phyloP scores from a whole-genome alignment of 2,797 vertebrate genomes.

The Acanthurus tractus region DNA sequence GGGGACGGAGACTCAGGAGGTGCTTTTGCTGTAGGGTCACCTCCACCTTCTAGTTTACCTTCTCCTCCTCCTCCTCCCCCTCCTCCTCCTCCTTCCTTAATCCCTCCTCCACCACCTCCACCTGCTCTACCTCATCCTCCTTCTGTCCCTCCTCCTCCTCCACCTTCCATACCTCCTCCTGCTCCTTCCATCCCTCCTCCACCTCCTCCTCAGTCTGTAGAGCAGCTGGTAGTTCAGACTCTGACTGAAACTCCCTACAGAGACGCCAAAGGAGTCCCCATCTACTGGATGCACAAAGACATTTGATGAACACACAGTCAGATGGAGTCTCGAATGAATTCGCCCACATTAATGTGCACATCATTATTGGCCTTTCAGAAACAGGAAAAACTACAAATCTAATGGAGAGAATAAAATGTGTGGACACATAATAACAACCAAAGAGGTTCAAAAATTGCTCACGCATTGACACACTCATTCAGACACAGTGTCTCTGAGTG shows the following conservation, averaged over 20 bases:
- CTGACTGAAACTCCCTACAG: constrained; percentile 87
- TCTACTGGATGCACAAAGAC: constrained; percentile 98
- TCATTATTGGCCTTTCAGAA: neutral
- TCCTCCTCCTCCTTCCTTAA: neutral
- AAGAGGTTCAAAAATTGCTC: neutral
- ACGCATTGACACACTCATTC: neutral
- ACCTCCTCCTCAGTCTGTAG: constrained; percentile 43
- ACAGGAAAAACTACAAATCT: neutral
- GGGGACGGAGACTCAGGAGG: neutral
- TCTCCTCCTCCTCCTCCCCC: neutral
- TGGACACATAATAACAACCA: neutral
- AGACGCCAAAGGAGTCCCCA: constrained; percentile 88
- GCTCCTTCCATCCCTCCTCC: constrained; percentile 24
- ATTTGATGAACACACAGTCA: constrained; percentile 78
- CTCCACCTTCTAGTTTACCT: neutral
- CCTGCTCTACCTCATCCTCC: neutral
- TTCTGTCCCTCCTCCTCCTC: neutral
- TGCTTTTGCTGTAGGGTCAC: neutral
- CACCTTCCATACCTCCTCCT: neutral
- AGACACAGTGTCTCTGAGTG: no score
- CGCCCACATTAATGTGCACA: neutral
- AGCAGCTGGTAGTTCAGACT: constrained; percentile 68
- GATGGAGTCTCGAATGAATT: neutral
- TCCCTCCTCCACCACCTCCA: neutral
- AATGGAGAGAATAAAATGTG: neutral